Percentiles rank a stretch among this genome's conserved stretches.
Conservation (phyloP, 2,797 vertebrate genomes). For the Percopsis omiscomaycus region DNA sequence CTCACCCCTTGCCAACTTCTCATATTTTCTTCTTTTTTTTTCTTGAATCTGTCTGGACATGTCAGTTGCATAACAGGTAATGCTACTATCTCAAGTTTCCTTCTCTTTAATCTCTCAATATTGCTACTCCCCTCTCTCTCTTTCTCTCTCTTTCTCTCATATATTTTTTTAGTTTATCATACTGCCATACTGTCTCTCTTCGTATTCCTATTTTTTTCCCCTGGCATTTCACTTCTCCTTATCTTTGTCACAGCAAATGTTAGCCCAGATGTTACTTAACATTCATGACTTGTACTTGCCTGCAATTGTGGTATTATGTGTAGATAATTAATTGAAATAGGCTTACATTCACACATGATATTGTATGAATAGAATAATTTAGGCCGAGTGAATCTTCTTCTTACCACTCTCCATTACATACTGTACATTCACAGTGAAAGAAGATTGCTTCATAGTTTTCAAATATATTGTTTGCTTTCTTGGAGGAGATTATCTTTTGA, state of each 20-base stretch:
- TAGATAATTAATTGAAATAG: no score
- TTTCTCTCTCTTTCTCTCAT: conserved; percentile 23
- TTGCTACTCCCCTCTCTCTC: conserved; percentile 27
- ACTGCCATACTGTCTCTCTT: conserved; percentile 11
- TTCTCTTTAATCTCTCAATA: conserved; percentile 37
- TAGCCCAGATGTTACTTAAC: conserved; percentile 13
- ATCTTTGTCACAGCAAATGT: conserved; percentile 49
- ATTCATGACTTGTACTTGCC: conserved; percentile 12
- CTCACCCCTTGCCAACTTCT: conserved; percentile 58
- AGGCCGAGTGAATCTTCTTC: neutral
- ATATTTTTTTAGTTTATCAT: conserved; percentile 3
- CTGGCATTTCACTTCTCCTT: conserved; percentile 35
- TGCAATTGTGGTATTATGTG: conserved; percentile 1
- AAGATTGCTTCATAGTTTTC: neutral
- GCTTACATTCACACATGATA: neutral
- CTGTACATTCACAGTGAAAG: neutral
- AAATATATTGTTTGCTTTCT: neutral
- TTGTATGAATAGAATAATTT: neutral
- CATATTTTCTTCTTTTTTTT: conserved; percentile 37
- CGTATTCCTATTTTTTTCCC: neutral
- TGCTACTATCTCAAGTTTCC: conserved; percentile 66
- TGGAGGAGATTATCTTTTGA: conserved; percentile 1
- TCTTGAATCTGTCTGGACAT: conserved; percentile 79
- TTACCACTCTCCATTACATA: no score
- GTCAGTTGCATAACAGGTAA: conserved; percentile 83